phyloP scores from a whole-genome alignment of 2,113 vertebrate species.

The Sceloporus tristichus region DNA sequence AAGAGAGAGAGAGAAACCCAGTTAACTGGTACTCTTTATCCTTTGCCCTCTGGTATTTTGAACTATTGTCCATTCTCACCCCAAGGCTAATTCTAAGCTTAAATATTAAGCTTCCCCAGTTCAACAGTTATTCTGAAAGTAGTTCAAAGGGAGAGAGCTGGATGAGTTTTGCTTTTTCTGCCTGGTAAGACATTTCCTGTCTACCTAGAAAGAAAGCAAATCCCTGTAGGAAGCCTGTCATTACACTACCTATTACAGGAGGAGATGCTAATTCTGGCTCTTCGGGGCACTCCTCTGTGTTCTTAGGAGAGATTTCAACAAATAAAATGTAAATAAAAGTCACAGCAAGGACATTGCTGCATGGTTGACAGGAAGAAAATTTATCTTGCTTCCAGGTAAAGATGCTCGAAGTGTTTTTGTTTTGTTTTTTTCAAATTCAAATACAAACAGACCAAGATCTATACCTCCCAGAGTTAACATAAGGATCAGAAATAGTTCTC shows the following conservation, averaged over 20 bases:
- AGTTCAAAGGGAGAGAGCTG: slow-evolving; percentile 14
- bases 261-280: background rate
- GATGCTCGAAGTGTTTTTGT: background rate
- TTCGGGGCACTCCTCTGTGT: background rate
- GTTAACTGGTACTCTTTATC: slow-evolving; percentile 28
- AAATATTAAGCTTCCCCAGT: slow-evolving; percentile 37
- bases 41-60: slow-evolving; percentile 26
- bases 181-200: slow-evolving; percentile 29
- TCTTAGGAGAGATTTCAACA: slow-evolving; percentile 11
- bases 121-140: slow-evolving; percentile 16
- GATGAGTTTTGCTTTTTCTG: background rate
- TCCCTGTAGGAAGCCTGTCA: background rate
- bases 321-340: slow-evolving; percentile 17
- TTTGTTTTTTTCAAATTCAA: background rate
- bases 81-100: slow-evolving; percentile 37
- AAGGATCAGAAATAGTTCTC: background rate
- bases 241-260: background rate
- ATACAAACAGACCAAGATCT: background rate
- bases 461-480: background rate
- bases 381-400: background rate
- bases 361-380: background rate
- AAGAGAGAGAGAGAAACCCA: background rate
- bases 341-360: background rate
- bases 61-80: slow-evolving; percentile 26
- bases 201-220: slow-evolving; percentile 39